Evolutionary conservation across 30 jellyfish, hydroid and myxozoan species (phyloP), one percentile per base, ranked within the genome.

Genomic region (Aurelia aurita complex sp. Pacific): DNA sequence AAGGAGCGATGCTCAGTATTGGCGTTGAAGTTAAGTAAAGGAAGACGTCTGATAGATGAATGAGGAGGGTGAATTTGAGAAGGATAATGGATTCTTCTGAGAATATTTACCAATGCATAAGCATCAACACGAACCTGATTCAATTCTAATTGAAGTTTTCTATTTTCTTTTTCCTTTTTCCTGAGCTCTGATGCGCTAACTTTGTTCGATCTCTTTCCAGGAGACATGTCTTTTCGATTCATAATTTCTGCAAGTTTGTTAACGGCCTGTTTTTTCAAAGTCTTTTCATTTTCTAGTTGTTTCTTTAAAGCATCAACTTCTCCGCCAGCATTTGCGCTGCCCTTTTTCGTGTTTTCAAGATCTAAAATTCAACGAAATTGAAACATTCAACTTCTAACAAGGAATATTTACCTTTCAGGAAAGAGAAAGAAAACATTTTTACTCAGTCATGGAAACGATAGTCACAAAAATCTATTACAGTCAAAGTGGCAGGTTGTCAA

Each of bases 151-250:
- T 86, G 96, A 5, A 92, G 82, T 17, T 85, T 92, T 63, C 94
- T 69, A 69, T 92, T 92, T 46, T 92, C 98, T 78, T 87, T 86
- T 54, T 92, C 98, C 51, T 92, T 92, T 84, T 92, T 92, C 82
- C 90, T 92, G 80, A 92, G 51, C 69, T 86, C 98, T 7, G 97
- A 85, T 10, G 98, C 88, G 54, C 89, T 82, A 62, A 86, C 96
- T 86, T 87, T 92, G 76, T 84, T 90, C 17, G 96, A 82, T 57
- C 77, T 92, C 61, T 91, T 91, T 17, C 76, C 74, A 17, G 78
- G 33, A 5, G 95, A 42, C 33, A 76, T 61, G 77, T 92, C 98
- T 50, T 86, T 92, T 17, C 96, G 94, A 63, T 86, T 88, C 83
- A 92, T 86, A 38, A 92, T 87, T 81, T 92, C 96, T 1, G 98